Evolutionary conservation across 2,888 invertebrate species (phyloP).

Genomic region (Hyalella azteca): DNA sequence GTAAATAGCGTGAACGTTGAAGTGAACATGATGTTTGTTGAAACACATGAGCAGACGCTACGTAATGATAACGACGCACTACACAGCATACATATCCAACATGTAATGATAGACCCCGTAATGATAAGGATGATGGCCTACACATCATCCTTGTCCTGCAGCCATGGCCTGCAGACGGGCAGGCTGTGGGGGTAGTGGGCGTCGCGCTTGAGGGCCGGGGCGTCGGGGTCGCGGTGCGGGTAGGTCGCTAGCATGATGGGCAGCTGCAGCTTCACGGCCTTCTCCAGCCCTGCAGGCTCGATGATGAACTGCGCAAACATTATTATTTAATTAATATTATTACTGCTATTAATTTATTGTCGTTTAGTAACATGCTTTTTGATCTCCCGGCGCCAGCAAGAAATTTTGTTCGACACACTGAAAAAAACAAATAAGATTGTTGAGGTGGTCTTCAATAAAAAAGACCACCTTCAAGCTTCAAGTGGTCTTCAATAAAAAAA

Average conservation of each 20-base stretch:
- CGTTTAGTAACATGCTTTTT: too few relatives aligned
- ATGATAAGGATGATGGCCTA: neutral
- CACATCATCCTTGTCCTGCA: conserved; percentile 53
- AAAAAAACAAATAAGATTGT: too few relatives aligned
- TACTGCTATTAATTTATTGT: too few relatives aligned
- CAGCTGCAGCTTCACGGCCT: conserved; percentile 87
- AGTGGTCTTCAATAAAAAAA: too few relatives aligned
- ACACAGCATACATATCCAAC: neutral
- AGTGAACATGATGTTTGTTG: neutral
- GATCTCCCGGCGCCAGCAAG: too few relatives aligned
- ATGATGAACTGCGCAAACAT: conserved; percentile 79
- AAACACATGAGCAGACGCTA: neutral
- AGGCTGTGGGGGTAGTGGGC: conserved; percentile 92
- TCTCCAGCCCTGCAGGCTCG: conserved; percentile 88
- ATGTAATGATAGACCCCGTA: neutral
- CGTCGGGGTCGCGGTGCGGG: conserved; percentile 71
- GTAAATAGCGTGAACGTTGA: neutral
- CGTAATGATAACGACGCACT: neutral
- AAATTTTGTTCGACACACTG: too few relatives aligned
- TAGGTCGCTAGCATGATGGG: conserved; percentile 92
- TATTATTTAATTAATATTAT: too few relatives aligned
- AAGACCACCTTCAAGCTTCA: too few relatives aligned
- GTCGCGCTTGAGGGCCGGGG: conserved; percentile 70
- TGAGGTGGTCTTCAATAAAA: too few relatives aligned
- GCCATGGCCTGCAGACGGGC: conserved; percentile 81